Percentiles rank a stretch among this genome's conserved stretches.
phyloP scores from a whole-genome alignment of 2,113 vertebrate genomes.

The Dendropsophus ebraccatus region DNA sequence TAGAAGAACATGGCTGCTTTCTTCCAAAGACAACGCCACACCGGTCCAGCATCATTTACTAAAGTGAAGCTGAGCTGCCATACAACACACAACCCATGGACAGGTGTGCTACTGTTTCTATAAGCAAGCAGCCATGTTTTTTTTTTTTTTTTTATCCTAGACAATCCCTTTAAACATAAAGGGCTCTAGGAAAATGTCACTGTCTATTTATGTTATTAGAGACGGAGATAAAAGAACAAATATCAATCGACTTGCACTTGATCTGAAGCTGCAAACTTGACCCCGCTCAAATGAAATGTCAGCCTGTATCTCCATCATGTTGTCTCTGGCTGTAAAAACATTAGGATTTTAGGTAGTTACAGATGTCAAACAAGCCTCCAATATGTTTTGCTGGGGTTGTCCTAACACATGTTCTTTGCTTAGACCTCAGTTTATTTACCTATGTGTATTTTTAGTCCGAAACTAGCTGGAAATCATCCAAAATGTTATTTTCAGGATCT shows the following conservation, averaged over 20 bases:
- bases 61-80: no score
- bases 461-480: conserved; percentile 25
- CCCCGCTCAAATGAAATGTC: neutral
- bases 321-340: neutral
- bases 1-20: no score
- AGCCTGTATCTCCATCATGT: neutral
- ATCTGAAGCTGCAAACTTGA: neutral
- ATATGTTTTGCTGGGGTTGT: neutral
- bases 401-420: neutral
- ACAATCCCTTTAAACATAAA: no score
- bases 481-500: conserved; percentile 22
- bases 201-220: no score
- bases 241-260: neutral
- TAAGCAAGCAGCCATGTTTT: no score
- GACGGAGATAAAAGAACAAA: neutral
- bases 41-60: no score
- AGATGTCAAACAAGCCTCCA: neutral
- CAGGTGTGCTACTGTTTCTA: no score
- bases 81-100: no score
- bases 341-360: neutral
- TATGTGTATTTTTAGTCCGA: conserved; percentile 43
- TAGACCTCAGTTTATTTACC: conserved; percentile 27
- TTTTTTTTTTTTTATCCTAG: no score
- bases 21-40: no score
- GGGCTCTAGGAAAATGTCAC: no score